Conservation (phyloP, 1,140 invertebrate species). For the Conus betulinus region DNA sequence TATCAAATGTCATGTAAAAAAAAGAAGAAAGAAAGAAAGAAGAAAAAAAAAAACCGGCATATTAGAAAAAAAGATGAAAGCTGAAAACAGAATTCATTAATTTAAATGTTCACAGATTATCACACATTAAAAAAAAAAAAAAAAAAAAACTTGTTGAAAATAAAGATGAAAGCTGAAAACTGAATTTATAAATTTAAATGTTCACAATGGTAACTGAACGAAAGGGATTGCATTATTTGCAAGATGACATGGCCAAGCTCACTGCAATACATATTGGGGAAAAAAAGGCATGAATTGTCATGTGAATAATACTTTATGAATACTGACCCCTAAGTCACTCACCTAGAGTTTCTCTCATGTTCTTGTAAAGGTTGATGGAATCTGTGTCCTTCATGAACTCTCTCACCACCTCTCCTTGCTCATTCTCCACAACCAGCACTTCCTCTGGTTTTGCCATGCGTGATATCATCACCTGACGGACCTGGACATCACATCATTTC, state of each 20-base stretch:
- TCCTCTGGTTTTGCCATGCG: constrained; percentile 99
- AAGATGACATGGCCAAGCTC: not conserved
- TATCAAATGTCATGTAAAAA: no score
- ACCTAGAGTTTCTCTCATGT: constrained; percentile 97
- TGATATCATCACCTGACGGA: constrained; percentile 99
- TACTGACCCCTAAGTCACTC: constrained; percentile 29
- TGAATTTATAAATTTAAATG: no score
- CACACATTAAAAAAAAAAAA: no score
- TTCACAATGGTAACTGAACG: no score
- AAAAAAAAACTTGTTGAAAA: no score
- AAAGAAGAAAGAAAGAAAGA: no score
- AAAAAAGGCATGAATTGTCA: not conserved
- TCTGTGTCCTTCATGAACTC: constrained; percentile 99
- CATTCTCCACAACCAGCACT: constrained; percentile 99
- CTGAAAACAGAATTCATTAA: no score
- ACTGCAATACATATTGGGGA: not conserved
- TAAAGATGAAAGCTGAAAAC: no score
- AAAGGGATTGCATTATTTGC: no score
- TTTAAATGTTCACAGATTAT: no score
- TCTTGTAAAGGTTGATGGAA: constrained; percentile 99
- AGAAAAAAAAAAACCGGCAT: no score
- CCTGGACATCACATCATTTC: constrained; percentile 71
- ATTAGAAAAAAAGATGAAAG: no score
- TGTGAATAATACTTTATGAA: not conserved
- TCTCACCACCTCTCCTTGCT: constrained; percentile 99